Base-by-base conservation (phyloP, 2,888 invertebrate genomes). In the Lypha dubia region DNA sequence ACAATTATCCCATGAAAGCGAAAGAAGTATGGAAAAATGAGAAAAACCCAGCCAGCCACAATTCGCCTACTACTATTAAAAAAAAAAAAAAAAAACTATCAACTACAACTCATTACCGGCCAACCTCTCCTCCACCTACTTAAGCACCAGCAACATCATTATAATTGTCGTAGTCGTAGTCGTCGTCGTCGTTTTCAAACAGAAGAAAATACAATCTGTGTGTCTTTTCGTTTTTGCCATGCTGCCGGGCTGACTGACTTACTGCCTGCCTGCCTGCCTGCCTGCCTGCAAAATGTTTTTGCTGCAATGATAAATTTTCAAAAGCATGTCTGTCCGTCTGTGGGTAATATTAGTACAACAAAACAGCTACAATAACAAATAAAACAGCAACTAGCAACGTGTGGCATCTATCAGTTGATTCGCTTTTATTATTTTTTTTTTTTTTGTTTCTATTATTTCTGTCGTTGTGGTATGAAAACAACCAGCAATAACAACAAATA, bases 321-420 rank as follows among this genome's bases (percentile, higher is more conserved):
- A 84, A 84, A 71, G 75, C 71, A 56, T 73, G 63, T 49, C 17
- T 63, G 51, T 77, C 60, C 35, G 79, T 65, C 79, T 67, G 58
- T 75, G 44, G 65, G 58, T 58, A 75, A 80, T 46, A 53, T 62
- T 60, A 44, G 63, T 58, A 28, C 56, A 68, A 70, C 41, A 53
- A n/a, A n/a, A n/a, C 63, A 49, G 68, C 68, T 56, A 76, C 56
- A 82, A 68, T 28, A 70, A 65, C 60, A 68, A 74, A 68, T 62
- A 60, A 32, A 24, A 53, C 17, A 74, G n/a, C 53, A 67, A 63
- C 71, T 71, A 77, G 51, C 79, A 83, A 74, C 80, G 79, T 86
- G 76, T 86, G 86, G 84, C 81, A 84, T 79, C 84, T 84, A 84
- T 84, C 84, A 81, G 77, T 75, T 79, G 79, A 70, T 81, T 73